These are phyloP conservation scores for Lagorchestes hirsutus DNA, from an alignment of 2,797 vertebrate genomes.

Conservation along the genomic window DNA sequence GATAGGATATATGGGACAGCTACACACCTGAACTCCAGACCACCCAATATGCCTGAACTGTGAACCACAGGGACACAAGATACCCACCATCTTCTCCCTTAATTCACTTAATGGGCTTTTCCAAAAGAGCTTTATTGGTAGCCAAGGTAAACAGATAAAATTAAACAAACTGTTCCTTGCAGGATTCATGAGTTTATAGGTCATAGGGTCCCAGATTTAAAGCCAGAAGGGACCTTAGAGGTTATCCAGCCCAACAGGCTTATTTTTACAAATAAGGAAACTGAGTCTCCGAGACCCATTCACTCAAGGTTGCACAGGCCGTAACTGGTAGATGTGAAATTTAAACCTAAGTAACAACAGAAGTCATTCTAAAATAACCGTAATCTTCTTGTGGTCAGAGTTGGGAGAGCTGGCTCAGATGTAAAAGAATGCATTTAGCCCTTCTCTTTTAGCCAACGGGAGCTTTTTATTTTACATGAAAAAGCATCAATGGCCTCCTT, in stretches of 20 bases:
- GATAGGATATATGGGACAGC: neutral
- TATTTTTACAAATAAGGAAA: neutral
- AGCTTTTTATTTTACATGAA: too few species aligned
- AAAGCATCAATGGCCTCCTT: too few species aligned
- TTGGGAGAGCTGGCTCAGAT: too few species aligned
- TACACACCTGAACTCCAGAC: neutral
- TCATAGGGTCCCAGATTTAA: neutral
- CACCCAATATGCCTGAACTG: neutral
- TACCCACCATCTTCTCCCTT: neutral
- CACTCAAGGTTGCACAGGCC: neutral
- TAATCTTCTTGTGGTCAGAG: neutral
- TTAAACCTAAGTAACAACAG: neutral
- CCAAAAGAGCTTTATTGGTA: neutral
- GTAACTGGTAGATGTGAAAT: neutral
- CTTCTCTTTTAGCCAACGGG: too few species aligned
- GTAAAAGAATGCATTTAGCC: too few species aligned
- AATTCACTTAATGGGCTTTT: neutral
- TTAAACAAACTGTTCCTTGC: neutral
- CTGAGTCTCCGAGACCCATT: neutral
- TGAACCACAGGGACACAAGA: neutral
- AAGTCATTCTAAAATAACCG: neutral
- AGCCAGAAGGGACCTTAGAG: neutral
- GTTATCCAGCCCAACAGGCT: neutral
- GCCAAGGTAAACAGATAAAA: neutral
- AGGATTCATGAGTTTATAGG: neutral